These are phyloP conservation scores for Standfussiana lucernea DNA, from an alignment of 2,888 invertebrate genomes.

Conservation along the genomic window DNA sequence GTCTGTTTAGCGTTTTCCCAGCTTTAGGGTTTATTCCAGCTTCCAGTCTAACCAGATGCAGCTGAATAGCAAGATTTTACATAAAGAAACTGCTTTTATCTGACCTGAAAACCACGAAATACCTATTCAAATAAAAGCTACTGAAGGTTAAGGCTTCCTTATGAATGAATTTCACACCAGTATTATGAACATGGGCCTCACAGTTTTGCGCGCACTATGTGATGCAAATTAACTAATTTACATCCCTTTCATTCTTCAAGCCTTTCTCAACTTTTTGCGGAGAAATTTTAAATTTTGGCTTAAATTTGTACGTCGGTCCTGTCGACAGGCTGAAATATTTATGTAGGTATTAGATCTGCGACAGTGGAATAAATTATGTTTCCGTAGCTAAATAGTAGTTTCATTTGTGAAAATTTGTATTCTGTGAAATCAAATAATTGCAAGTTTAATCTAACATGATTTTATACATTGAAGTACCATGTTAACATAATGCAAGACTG, in stretches of 20 bases:
- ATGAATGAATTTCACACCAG: constrained; percentile 14
- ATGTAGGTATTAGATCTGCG: constrained; percentile 41
- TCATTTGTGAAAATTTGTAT: constrained; percentile 8
- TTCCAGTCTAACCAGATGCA: neutral
- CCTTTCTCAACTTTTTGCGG: constrained; percentile 66
- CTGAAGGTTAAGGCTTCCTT: neutral
- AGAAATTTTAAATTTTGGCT: constrained; percentile 50
- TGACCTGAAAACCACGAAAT: neutral
- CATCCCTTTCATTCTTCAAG: constrained; percentile 79
- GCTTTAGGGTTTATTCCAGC: neutral
- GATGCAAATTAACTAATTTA: constrained; percentile 85
- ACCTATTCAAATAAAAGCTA: constrained; percentile 6
- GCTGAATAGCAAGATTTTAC: neutral
- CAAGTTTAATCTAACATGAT: neutral
- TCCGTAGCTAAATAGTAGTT: constrained; percentile 5
- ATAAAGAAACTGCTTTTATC: neutral
- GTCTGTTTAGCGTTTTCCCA: neutral
- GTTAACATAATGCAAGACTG: constrained; percentile 3
- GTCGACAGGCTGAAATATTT: constrained; percentile 40
- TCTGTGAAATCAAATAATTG: neutral
- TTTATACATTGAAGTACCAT: neutral
- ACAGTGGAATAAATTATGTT: constrained; percentile 49
- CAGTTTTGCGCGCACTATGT: constrained; percentile 70
- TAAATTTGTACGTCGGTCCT: constrained; percentile 34
- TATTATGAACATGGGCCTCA: constrained; percentile 10